Percentiles rank a stretch among this genome's conserved stretches.
Evolutionary conservation across 2,797 vertebrate genomes (phyloP).

Genomic region (Botia almorhae): DNA sequence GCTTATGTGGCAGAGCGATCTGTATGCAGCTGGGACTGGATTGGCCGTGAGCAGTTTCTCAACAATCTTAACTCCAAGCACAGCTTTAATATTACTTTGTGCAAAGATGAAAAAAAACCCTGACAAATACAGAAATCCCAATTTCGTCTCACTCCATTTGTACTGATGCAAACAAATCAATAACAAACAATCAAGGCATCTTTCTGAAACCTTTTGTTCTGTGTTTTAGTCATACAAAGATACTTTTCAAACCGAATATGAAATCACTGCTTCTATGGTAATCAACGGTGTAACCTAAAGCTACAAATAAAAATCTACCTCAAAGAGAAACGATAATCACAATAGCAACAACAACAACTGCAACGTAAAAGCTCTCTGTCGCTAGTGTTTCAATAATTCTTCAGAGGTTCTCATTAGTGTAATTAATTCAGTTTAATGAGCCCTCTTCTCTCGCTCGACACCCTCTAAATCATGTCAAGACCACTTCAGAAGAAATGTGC

Average conservation of each 20-base stretch:
- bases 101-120: slow-evolving; percentile 11
- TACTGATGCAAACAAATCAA: slow-evolving; percentile 19
- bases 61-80: slow-evolving; percentile 22
- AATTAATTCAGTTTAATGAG: slow-evolving; percentile 56
- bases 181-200: background rate
- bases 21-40: slow-evolving; percentile 6
- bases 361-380: slow-evolving; percentile 10
- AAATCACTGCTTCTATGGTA: background rate
- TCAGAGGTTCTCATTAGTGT: slow-evolving; percentile 53
- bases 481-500: slow-evolving; percentile 34
- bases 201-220: background rate
- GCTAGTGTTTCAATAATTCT: slow-evolving; percentile 27
- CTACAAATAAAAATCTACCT: background rate
- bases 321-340: background rate
- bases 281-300: background rate
- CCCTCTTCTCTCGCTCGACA: slow-evolving; percentile 39
- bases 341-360: slow-evolving; percentile 13
- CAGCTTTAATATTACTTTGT: slow-evolving; percentile 17
- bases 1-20: slow-evolving; percentile 22
- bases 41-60: background rate
- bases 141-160: slow-evolving; percentile 8
- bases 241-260: background rate
- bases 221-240: background rate
- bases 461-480: slow-evolving; percentile 39
- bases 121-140: slow-evolving; percentile 6